Conservation (phyloP, 2,797 vertebrate species). For the Acanthurus leucopareius region DNA sequence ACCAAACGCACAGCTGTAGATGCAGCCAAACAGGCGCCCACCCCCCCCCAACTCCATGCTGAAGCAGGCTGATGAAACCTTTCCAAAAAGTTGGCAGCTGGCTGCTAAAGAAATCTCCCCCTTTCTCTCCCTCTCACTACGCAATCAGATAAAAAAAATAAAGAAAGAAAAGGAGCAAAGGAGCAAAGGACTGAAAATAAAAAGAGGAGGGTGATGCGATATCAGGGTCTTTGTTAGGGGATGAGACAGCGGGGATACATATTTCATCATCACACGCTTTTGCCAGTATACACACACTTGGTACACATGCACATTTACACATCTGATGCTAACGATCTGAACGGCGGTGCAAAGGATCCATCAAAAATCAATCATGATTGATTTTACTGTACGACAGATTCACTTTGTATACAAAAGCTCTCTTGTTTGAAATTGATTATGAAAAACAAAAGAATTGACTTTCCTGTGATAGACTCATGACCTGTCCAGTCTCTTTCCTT, state of each 20-base stretch:
- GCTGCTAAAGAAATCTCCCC: conserved; percentile 45
- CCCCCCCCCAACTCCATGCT: conserved; percentile 7
- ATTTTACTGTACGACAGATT: conserved; percentile 9
- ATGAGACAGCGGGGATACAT: conserved; percentile 49
- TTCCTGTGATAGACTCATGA: not conserved
- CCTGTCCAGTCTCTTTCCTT: not conserved
- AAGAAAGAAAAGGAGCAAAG: conserved; percentile 35
- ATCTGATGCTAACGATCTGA: not conserved
- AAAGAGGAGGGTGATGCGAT: conserved; percentile 45
- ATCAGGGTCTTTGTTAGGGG: conserved; percentile 41
- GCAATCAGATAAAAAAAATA: conserved; percentile 54
- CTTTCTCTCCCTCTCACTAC: conserved; percentile 5
- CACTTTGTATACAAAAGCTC: not conserved
- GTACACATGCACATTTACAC: conserved; percentile 1
- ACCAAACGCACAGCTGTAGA: conserved; percentile 41
- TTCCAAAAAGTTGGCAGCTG: conserved; percentile 64
- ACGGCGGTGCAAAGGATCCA: conserved; percentile 9
- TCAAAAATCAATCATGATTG: conserved; percentile 20
- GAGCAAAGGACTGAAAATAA: conserved; percentile 40
- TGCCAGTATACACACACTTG: conserved; percentile 5
- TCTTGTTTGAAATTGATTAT: not conserved
- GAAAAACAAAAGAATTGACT: conserved; percentile 8
- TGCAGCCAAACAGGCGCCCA: conserved; percentile 24
- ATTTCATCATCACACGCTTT: conserved; percentile 59
- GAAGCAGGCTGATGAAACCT: conserved; percentile 74